A percentile compares a stretch with the other conserved stretches of the same genome.
Conservation (phyloP, 2,888 invertebrate genomes). For the Cataglyphis rosenhaueri region DNA sequence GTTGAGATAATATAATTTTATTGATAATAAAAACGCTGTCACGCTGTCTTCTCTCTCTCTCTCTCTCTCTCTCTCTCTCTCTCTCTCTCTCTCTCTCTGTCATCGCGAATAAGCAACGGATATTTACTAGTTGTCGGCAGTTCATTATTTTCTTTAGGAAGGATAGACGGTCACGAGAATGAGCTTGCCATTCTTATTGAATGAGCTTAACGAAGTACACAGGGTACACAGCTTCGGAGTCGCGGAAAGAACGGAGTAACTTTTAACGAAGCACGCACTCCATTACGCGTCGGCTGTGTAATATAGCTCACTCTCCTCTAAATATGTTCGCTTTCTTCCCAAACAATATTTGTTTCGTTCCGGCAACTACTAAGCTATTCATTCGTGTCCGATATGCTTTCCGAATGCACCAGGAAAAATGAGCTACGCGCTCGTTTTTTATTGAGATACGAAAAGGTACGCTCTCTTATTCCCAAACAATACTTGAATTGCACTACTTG, state of each 20-base stretch:
- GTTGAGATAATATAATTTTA: background rate
- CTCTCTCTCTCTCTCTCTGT: background rate
- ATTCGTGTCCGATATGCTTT: conserved; percentile 33
- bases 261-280: conserved; percentile 64
- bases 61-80: background rate
- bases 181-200: conserved; percentile 43
- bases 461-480: conserved; percentile 1
- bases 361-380: conserved; percentile 29
- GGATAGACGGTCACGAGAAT: conserved; percentile 2
- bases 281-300: conserved; percentile 45
- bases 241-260: conserved; percentile 37
- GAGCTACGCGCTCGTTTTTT: background rate
- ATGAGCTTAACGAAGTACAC: conserved; percentile 61
- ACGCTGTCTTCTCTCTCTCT: background rate
- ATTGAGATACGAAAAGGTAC: conserved; percentile 7
- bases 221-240: conserved; percentile 21
- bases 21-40: background rate
- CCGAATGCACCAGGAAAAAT: background rate
- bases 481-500: conserved; percentile 17
- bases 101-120: background rate
- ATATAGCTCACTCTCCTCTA: conserved; percentile 26
- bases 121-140: conserved; percentile 27
- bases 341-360: conserved; percentile 38
- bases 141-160: conserved; percentile 32
- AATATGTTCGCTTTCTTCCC: conserved; percentile 31